Evolutionary conservation across 2,113 vertebrate genomes (phyloP).

Genomic region (Xyrauchen texanus): DNA sequence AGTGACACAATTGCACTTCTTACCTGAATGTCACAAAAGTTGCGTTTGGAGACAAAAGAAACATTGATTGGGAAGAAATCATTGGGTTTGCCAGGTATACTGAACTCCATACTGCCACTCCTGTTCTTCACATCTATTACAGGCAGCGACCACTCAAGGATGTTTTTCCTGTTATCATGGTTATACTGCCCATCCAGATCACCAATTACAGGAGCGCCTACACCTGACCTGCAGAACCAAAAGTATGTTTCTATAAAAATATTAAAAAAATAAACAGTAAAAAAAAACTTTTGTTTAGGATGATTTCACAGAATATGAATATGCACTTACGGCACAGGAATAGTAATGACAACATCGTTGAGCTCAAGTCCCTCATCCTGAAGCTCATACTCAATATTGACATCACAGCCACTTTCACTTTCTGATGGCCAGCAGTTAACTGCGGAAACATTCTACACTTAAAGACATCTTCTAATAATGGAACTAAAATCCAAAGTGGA

Average conservation of each 20-base stretch:
- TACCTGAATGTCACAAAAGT: conserved; percentile 96
- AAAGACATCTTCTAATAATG: not conserved
- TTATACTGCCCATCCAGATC: conserved; percentile 97
- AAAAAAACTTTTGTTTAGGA: no score
- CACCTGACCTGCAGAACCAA: conserved; percentile 80
- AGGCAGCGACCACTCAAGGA: conserved; percentile 94
- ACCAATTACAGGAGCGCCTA: conserved; percentile 88
- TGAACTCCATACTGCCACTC: conserved; percentile 96
- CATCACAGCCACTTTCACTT: conserved; percentile 88
- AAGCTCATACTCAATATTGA: conserved; percentile 97
- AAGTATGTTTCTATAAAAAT: not conserved
- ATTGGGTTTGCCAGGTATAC: conserved; percentile 88
- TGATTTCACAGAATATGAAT: not conserved
- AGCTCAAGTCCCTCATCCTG: conserved; percentile 92
- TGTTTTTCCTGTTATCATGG: conserved; percentile 88
- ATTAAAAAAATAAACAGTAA: no score
- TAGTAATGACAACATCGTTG: conserved; percentile 90
- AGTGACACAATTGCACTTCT: not conserved
- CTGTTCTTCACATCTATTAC: conserved; percentile 97
- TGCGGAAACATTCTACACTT: conserved; percentile 61
- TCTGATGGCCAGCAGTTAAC: conserved; percentile 99
- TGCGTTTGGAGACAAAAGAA: conserved; percentile 94
- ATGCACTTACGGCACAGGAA: conserved; percentile 91
- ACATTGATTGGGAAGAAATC: conserved; percentile 95
- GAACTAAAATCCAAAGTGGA: no score